Base-by-base conservation (phyloP, 2,797 vertebrate genomes). In the Myotis vivesi region DNA sequence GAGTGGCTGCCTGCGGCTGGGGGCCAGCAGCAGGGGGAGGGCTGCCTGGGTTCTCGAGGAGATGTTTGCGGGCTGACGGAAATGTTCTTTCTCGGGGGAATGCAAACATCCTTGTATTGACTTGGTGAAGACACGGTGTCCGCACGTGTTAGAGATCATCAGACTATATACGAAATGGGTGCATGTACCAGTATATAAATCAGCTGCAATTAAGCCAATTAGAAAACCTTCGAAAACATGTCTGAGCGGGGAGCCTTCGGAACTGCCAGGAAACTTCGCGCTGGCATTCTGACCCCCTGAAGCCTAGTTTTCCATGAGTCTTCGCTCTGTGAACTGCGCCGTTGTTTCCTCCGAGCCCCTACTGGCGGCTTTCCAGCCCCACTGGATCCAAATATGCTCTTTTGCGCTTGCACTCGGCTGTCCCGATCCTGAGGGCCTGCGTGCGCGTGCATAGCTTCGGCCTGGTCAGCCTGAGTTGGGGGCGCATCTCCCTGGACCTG, bases 81-180 rank as follows among this genome's bases (percentile, higher is more conserved):
- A 36, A 8, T 8, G n/a, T 15, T n/a, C 46, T 25, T 20, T 25
- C 1, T 0, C 3, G 25, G 28, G 15, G 1, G 53, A 6, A 12
- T 6, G 23, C 53, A 30, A 28, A 69, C 44, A 33, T 19, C 17
- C 64, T 30, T 19, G 3, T 17, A 8, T 5, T 23, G 33, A n/a
- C 36, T 20, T 11, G 49, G 49, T 13, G 38, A 33, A 57, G n/a
- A 33, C 11, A 0, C 0, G 9, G 38, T 6, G 4, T 8, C 5
- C 9, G 5, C 3, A 0, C 2, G 10, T 28, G 83, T 75, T 57
- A 0, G 4, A 71, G 87, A 6, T 25, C 9, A 23, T 0, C 0
- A 33, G 9, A 13, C 69, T 2, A 0, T 1, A 0, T 0, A 0
- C 17, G 22, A 3, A 36, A 20, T 12, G 46, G 53, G 38, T 55